Base-by-base conservation (phyloP, 2,797 vertebrate species). In the Sebastolobus altivelis region DNA sequence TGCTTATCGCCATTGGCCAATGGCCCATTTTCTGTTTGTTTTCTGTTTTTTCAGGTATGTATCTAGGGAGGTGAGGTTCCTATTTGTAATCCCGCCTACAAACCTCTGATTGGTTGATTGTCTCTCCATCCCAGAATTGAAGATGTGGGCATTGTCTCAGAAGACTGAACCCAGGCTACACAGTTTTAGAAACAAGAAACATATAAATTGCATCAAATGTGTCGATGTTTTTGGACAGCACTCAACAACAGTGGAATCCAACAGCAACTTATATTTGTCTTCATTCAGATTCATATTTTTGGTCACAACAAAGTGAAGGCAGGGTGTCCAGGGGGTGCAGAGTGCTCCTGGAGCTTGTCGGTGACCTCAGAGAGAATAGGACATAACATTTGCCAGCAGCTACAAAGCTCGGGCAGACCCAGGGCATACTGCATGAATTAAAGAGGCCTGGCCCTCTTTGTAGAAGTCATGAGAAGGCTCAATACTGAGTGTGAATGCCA, bases 371-470 rank as follows among this genome's bases (percentile, higher is more conserved):
- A 75, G 55, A 46, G 62, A 55, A 65, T 3, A n/a, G 60, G 40
- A 77, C 29, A 27, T 27, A 59, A 16, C 6, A 22, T 38, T 56
- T 69, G 35, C 46, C 43, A 14, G 63, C n/a, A 87, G 77, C 46
- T 58, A 63, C 40, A 67, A 55, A 72, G 59, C 55, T 76, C 8
- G 6, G 31, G 76, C 49, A 62, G 49, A 68, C 60, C 54, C 49
- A 37, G 40, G 67, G 67, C 70, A 38, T 61, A 52, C 7, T 66
- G 55, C 65, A 67, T 82, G 69, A 69, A 83, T 87, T 75, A 85
- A 75, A 85, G 71, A 43, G 71, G 38, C 43, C 59, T 6, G 18
- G 27, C n/a, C 8, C 59, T 78, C 59, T 78, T 62, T 65, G 80
- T 55, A 65, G 43, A 73, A 65, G 82, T 68, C 67, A 68, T 38